Percentiles rank a stretch among this genome's conserved stretches.
Evolutionary conservation across 2,888 invertebrate species (phyloP).

Genomic region (Dryadula phaetusa): DNA sequence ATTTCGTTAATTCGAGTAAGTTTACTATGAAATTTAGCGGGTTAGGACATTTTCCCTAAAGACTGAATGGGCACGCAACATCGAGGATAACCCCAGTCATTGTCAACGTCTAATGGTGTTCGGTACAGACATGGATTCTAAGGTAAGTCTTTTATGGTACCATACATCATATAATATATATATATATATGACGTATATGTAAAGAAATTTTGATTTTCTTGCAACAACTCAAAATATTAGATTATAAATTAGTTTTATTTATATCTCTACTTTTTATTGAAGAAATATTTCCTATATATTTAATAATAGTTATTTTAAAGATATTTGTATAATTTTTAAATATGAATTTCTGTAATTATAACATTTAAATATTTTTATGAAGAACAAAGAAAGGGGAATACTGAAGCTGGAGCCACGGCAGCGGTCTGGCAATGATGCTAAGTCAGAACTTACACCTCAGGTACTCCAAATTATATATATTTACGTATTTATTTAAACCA

Average conservation of each 20-base stretch:
- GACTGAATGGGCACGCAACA: slow-evolving; percentile 55
- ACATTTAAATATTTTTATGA: slow-evolving; percentile 25
- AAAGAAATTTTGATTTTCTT: no score
- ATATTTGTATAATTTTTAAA: no score
- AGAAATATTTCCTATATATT: no score
- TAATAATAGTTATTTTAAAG: no score
- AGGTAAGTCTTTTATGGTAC: slow-evolving; percentile 55
- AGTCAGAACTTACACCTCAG: slow-evolving; percentile 70
- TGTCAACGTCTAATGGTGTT: slow-evolving; percentile 54
- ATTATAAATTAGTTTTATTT: no score
- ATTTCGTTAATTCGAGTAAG: slow-evolving; percentile 20
- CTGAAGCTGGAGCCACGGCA: slow-evolving; percentile 70
- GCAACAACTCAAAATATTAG: no score
- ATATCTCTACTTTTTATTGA: no score
- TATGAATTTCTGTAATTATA: background rate
- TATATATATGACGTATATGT: no score
- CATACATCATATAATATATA: background rate
- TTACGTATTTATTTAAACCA: no score
- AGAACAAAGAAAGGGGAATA: slow-evolving; percentile 74
- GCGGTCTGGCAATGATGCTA: slow-evolving; percentile 58
- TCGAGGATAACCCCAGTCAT: slow-evolving; percentile 55
- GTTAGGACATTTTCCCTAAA: slow-evolving; percentile 55
- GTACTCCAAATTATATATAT: slow-evolving; percentile 49
- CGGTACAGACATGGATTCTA: slow-evolving; percentile 62
- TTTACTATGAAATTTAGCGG: slow-evolving; percentile 46